Percentiles rank a stretch among this genome's conserved stretches.
These are phyloP conservation scores for Thymelicus sylvestris DNA, from an alignment of 2,888 invertebrate genomes.

Conservation along the genomic window DNA sequence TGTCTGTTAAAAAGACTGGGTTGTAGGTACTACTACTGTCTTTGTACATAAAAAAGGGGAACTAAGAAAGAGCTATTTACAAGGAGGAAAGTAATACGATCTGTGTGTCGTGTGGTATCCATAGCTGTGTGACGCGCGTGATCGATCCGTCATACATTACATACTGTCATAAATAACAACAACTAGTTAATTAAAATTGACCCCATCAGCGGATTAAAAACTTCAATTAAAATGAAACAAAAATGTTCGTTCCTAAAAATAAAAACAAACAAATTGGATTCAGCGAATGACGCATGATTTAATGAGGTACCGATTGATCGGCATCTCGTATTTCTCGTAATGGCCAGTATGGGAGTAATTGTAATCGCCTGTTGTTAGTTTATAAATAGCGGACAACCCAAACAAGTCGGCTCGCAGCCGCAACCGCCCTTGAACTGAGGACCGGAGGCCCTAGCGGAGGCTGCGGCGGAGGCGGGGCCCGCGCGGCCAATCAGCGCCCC, in stretches of 20 bases:
- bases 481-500: constrained; percentile 81
- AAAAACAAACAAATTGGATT: constrained; percentile 43
- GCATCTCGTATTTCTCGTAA: constrained; percentile 38
- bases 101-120: no score
- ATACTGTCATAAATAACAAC: background rate
- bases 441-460: constrained; percentile 59
- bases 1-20: no score
- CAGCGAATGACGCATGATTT: constrained; percentile 45
- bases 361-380: constrained; percentile 42
- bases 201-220: constrained; percentile 9
- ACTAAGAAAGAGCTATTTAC: no score
- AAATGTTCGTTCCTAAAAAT: background rate
- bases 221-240: constrained; percentile 7
- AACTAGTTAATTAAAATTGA: constrained; percentile 22
- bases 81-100: no score
- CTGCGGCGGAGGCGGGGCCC: constrained; percentile 69
- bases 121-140: no score
- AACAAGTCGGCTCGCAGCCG: constrained; percentile 70
- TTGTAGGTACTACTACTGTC: no score
- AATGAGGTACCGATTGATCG: constrained; percentile 41
- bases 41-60: no score
- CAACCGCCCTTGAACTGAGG: constrained; percentile 83
- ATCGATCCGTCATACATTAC: no score
- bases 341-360: background rate
- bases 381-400: constrained; percentile 59